These are phyloP conservation scores for Peromyscus attwateri DNA, from an alignment of 2,797 vertebrate genomes.

Conservation along the genomic window DNA sequence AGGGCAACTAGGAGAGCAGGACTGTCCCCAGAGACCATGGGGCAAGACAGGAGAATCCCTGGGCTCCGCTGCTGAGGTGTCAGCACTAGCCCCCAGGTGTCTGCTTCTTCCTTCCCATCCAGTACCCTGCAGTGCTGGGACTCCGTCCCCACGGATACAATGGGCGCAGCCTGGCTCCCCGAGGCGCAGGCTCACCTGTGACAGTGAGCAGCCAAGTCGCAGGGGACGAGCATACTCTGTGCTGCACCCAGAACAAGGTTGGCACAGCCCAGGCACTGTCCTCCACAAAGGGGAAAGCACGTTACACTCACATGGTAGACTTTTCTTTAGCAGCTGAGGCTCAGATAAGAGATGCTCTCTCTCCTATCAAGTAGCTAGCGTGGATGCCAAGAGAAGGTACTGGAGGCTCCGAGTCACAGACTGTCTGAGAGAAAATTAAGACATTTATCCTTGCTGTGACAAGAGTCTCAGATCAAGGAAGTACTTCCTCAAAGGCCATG, in stretches of 20 bases:
- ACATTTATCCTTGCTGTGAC: background rate
- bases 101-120: background rate
- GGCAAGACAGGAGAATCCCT: background rate
- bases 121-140: background rate
- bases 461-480: background rate
- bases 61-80: background rate
- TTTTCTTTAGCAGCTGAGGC: background rate
- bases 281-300: background rate
- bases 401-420: background rate
- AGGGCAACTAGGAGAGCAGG: background rate
- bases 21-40: background rate
- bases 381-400: background rate
- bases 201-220: background rate
- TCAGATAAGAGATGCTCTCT: background rate
- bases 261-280: background rate
- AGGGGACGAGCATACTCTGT: background rate
- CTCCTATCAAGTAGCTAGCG: background rate
- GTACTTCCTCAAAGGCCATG: background rate
- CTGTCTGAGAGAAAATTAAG: background rate
- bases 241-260: background rate
- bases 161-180: background rate
- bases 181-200: background rate
- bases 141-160: conserved; percentile 17
- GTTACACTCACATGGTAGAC: background rate
- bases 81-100: background rate